Evolutionary conservation across 2,113 vertebrate genomes (phyloP).

Genomic region (Sterna hirundo): DNA sequence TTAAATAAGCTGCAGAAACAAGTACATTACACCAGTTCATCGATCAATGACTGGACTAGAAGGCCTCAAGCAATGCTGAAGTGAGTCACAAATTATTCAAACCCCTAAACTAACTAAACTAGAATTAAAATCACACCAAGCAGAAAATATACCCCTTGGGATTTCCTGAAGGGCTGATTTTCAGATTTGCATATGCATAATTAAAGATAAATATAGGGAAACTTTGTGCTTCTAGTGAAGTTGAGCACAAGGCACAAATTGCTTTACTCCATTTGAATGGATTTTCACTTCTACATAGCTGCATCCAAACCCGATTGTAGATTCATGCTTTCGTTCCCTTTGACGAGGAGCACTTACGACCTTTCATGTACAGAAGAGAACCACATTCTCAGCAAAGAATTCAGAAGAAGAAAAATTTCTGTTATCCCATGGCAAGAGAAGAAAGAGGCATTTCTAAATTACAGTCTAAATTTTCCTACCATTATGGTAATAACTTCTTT

Average conservation of each 20-base stretch:
- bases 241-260: not conserved
- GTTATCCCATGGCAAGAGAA: not conserved
- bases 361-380: not conserved
- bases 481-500: not conserved
- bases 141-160: constrained; percentile 43
- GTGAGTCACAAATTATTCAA: constrained; percentile 55
- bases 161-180: constrained; percentile 39
- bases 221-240: not conserved
- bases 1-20: constrained; percentile 45
- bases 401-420: not conserved
- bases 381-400: not conserved
- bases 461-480: not conserved
- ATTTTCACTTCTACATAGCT: constrained; percentile 1
- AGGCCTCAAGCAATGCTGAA: constrained; percentile 22
- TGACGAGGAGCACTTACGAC: not conserved
- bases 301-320: not conserved
- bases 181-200: constrained; percentile 54
- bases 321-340: not conserved
- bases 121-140: constrained; percentile 63
- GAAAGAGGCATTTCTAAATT: not conserved
- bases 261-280: constrained; percentile 7
- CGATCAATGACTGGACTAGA: constrained; percentile 37
- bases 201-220: constrained; percentile 62
- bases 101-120: constrained; percentile 64
- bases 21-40: not conserved